Base-by-base conservation (phyloP, 1,140 invertebrate genomes). In the Antheraea pernyi region DNA sequence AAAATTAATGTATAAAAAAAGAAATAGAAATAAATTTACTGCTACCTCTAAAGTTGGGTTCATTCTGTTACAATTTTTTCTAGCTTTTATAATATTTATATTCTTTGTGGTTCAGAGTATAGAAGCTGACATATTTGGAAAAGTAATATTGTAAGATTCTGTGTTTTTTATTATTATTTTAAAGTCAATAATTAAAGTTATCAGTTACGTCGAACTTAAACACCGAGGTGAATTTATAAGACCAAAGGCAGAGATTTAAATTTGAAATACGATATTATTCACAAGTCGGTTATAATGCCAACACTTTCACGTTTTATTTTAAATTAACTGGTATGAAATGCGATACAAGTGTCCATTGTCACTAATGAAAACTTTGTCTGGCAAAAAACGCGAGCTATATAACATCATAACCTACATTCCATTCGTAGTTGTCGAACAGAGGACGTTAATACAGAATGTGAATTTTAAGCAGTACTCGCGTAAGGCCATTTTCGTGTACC, bases 361-460 rank as follows among this genome's bases (percentile, higher is more conserved):
- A 82, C 75, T 84, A 79, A 85, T 87, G 89, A 91, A 92, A 90
- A 85, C 74, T 85, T 80, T 76, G 76, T 79, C 79, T 69, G 73
- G 80, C 83, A 91, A 88, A 90, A 88, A 91, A 86, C 76, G 81
- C 74, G 79, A 77, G 77, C 87, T 83, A 88, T 87, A 84, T 92
- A 91, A 87, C 88, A 91, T 91, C 83, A 89, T 92, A 92, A 92
- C 90, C 90, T 91, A 91, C 85, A 92, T 92, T 88, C 87, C 88
- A 79, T 78, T 81, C 75, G 81, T 81, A 82, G 77, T 79, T 77
- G 79, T 70, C 76, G 74, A 79, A 80, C 78, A 76, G 79, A 72
- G 73, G 76, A 46, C 62, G 72, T 70, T 76, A 74, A 73, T 79
- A 74, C 77, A 82, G 82, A 88, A 86, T 88, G 80, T 91, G 87